Percentiles rank a stretch among this genome's conserved stretches.
Conservation (phyloP, 2,888 invertebrate species). For the Auanema freiburgensis region DNA sequence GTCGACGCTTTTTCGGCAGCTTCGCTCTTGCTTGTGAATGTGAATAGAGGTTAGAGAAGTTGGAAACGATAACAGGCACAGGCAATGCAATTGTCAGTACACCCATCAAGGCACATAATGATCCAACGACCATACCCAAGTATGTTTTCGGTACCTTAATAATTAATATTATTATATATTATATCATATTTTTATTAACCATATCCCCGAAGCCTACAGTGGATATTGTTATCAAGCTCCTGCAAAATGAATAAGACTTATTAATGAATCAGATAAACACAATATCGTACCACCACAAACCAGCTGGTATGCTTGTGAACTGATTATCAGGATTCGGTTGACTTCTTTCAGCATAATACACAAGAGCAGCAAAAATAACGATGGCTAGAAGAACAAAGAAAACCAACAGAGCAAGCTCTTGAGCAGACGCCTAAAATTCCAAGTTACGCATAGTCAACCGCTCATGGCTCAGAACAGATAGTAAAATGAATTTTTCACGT, state of each 20-base stretch:
- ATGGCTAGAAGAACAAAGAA: slow-evolving; percentile 89
- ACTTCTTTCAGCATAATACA: slow-evolving; percentile 86
- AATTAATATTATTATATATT: background rate
- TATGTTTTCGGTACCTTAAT: slow-evolving; percentile 46
- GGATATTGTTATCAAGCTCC: slow-evolving; percentile 54
- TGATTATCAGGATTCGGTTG: slow-evolving; percentile 58
- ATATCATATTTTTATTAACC: slow-evolving; percentile 22
- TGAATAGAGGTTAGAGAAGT: slow-evolving; percentile 60
- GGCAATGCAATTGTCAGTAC: slow-evolving; percentile 61
- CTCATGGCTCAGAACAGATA: too few relatives aligned
- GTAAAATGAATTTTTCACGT: background rate
- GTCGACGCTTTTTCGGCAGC: slow-evolving; percentile 48
- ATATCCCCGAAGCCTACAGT: slow-evolving; percentile 59
- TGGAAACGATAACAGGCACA: slow-evolving; percentile 57
- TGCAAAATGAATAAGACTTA: slow-evolving; percentile 8
- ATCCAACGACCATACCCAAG: slow-evolving; percentile 60
- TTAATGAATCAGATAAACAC: background rate
- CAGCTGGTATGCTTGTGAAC: slow-evolving; percentile 60
- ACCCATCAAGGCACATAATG: slow-evolving; percentile 61
- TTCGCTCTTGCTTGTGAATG: slow-evolving; percentile 57
- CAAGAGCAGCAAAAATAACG: slow-evolving; percentile 90
- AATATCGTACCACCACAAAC: slow-evolving; percentile 55
- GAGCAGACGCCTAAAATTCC: slow-evolving; percentile 69
- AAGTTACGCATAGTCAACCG: too few relatives aligned
- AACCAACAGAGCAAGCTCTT: slow-evolving; percentile 86